Base-by-base conservation (phyloP, 1,140 invertebrate species). In the Trialeurodes vaporariorum region DNA sequence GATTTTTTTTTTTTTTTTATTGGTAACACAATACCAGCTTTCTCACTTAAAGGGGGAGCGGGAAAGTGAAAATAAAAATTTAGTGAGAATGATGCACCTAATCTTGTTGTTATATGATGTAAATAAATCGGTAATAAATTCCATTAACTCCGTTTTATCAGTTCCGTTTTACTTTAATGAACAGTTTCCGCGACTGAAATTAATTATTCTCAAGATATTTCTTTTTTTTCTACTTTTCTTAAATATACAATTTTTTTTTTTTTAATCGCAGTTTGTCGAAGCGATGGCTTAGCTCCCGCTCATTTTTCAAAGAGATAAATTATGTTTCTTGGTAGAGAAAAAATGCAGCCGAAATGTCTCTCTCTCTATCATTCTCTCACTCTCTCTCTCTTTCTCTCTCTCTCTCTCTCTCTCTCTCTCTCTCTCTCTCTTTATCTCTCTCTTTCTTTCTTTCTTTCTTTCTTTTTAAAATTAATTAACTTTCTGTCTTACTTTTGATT, bases 301-400 rank as follows among this genome's bases (percentile, higher is more conserved):
- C 34, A 49, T 49, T 49, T 49, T 49, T 49, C 34, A 49, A 49
- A 49, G 34, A 49, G 34, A 49, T 49, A 49, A 49, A 49, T 49
- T 49, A 49, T 49, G 34, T 49, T 49, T 17, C 34, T 9, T 17
- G 34, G 5, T 5, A 17, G 17, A 17, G 17, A 9, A 49, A 49
- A 49, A 49, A 49, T 49, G 34, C 17, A 9, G 5, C 34, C 17
- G 34, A 17, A 17, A 49, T 49, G 34, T 49, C 17, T 49, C 34
- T 9, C n/a, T n/a, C n/a, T n/a, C n/a, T n/a, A n/a, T n/a, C n/a
- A n/a, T n/a, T n/a, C n/a, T n/a, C n/a, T n/a, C n/a, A n/a, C n/a
- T n/a, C n/a, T n/a, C n/a, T n/a, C n/a, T n/a, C n/a, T n/a, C n/a
- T n/a, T n/a, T n/a, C n/a, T n/a, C n/a, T n/a, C n/a, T n/a, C n/a